Conservation (phyloP, 2,113 vertebrate species). For the Chaetura pelagica region DNA sequence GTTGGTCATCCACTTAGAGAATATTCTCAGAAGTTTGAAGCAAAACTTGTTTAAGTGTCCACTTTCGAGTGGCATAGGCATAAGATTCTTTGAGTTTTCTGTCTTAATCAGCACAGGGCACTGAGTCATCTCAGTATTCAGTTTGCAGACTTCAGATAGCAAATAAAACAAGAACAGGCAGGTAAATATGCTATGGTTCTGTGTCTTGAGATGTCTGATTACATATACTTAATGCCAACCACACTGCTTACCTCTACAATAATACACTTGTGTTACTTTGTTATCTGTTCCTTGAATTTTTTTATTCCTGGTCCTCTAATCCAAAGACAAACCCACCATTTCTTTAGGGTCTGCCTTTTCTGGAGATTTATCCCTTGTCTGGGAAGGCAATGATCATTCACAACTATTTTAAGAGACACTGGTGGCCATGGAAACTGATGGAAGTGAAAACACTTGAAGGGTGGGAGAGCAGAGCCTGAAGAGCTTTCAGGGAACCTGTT, state of each 20-base stretch:
- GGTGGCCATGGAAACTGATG: not conserved
- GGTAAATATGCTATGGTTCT: not conserved
- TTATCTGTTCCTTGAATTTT: not conserved
- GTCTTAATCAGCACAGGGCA: not conserved
- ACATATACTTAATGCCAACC: not conserved
- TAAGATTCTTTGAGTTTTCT: not conserved
- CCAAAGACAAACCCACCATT: not conserved
- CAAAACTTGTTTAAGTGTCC: accelerated
- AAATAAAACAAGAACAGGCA: not conserved
- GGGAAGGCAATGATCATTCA: not conserved
- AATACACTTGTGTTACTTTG: not conserved
- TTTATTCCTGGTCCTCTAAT: not conserved
- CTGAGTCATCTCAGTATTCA: not conserved
- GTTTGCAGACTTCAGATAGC: not conserved
- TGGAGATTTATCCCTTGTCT: not conserved
- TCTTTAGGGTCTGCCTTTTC: not conserved
- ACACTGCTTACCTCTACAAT: not conserved
- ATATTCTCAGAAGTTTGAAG: not conserved
- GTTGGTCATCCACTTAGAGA: not conserved
- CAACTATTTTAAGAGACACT: not conserved
- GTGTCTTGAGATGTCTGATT: not conserved
- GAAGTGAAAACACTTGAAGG: not conserved
- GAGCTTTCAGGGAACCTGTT: not conserved
- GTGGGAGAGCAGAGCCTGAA: not conserved
- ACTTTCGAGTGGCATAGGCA: not conserved